Evolutionary conservation across 2,888 invertebrate species (phyloP).

Genomic region (Drosophila tripunctata): DNA sequence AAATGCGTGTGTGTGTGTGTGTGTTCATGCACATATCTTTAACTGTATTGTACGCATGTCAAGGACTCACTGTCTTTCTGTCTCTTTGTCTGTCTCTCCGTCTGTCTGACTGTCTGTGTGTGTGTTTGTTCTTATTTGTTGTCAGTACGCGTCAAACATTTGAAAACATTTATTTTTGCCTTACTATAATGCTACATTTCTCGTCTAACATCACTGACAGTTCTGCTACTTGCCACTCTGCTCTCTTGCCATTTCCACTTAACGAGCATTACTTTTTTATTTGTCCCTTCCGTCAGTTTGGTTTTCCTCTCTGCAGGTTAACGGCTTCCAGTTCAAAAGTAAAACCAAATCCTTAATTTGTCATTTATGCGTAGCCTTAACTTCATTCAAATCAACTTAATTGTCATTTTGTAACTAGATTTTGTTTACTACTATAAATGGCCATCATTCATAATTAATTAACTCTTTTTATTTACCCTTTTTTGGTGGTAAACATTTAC

Average conservation of each 20-base stretch:
- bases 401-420: background rate
- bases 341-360: slow-evolving; percentile 3
- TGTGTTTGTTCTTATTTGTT: slow-evolving; percentile 68
- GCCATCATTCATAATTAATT: slow-evolving; percentile 1
- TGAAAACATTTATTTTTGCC: slow-evolving; percentile 80
- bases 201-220: slow-evolving; percentile 56
- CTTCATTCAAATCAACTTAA: background rate
- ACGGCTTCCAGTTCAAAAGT: slow-evolving; percentile 14
- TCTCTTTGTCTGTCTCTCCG: background rate
- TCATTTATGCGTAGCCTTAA: slow-evolving; percentile 3
- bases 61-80: slow-evolving; percentile 27
- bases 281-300: slow-evolving; percentile 12
- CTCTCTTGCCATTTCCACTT: slow-evolving; percentile 29
- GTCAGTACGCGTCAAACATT: slow-evolving; percentile 79
- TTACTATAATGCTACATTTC: slow-evolving; percentile 57
- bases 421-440: background rate
- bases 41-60: slow-evolving; percentile 28
- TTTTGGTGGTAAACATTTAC: background rate
- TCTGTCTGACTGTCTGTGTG: slow-evolving; percentile 12
- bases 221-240: slow-evolving; percentile 20
- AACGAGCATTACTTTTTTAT: slow-evolving; percentile 25
- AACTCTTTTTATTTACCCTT: background rate
- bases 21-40: slow-evolving; percentile 38
- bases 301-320: slow-evolving; percentile 30
- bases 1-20: slow-evolving; percentile 47